Evolutionary conservation across 2,113 vertebrate species (phyloP).

Genomic region (Clarias magur): DNA sequence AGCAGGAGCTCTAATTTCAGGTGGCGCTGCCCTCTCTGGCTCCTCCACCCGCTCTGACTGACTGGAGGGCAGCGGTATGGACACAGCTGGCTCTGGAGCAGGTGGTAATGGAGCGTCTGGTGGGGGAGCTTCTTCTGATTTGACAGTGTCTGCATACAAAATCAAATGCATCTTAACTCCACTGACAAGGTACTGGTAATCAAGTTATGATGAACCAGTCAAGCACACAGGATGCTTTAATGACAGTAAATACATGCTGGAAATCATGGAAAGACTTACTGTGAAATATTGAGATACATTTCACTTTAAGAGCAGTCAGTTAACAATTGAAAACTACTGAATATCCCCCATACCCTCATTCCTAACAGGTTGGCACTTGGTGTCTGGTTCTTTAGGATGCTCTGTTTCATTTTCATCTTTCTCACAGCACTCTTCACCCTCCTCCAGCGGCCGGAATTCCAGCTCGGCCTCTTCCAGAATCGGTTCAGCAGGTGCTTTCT

Average conservation of each 20-base stretch:
- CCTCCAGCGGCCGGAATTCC: constrained; percentile 89
- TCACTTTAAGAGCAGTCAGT: not conserved
- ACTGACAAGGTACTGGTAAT: not conserved
- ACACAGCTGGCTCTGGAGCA: constrained; percentile 50
- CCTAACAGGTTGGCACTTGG: constrained; percentile 59
- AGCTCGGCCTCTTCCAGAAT: constrained; percentile 97
- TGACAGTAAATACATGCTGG: too few species aligned
- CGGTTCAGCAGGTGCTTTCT: constrained; percentile 95
- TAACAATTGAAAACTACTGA: not conserved
- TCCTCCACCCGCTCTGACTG: constrained; percentile 63
- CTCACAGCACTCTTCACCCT: constrained; percentile 84
- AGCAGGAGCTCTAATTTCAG: constrained; percentile 57
- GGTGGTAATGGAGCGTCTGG: constrained; percentile 48
- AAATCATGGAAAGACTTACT: too few species aligned
- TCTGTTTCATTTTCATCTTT: constrained; percentile 83
- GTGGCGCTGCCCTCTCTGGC: constrained; percentile 50
- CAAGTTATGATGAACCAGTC: not conserved
- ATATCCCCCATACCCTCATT: constrained; percentile 69
- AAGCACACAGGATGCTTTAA: not conserved
- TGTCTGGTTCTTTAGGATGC: constrained; percentile 88
- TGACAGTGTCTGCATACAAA: constrained; percentile 53
- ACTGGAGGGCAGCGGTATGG: constrained; percentile 51
- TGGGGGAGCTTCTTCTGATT: constrained; percentile 58
- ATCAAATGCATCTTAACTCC: not conserved
- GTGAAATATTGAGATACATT: not conserved